Evolutionary conservation across 2,888 invertebrate species (phyloP).

Genomic region (Cylloceria caligata): DNA sequence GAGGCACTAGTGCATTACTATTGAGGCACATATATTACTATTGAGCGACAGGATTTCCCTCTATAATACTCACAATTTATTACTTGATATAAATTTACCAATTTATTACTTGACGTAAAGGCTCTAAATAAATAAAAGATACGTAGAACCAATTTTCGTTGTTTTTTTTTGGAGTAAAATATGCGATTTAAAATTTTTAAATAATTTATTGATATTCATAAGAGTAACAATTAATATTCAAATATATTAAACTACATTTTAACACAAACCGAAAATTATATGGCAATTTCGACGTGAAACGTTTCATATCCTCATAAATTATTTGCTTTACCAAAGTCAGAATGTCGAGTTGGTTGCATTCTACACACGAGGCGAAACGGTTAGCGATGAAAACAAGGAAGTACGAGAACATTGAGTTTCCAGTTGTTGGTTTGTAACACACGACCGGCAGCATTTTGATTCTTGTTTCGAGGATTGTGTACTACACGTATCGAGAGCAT

Average conservation of each 20-base stretch:
- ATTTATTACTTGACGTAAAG: too few relatives aligned
- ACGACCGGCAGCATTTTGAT: conserved; percentile 27
- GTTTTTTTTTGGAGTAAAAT: too few relatives aligned
- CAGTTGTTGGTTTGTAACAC: conserved; percentile 19
- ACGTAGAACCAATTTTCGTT: too few relatives aligned
- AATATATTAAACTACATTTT: too few relatives aligned
- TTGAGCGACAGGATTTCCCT: too few relatives aligned
- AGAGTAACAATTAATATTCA: too few relatives aligned
- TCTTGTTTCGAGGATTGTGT: conserved; percentile 36
- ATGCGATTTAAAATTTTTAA: too few relatives aligned
- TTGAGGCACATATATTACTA: too few relatives aligned
- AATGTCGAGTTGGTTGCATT: conserved; percentile 25
- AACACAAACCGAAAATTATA: neutral
- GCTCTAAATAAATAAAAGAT: too few relatives aligned
- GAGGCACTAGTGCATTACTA: neutral
- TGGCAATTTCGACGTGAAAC: neutral
- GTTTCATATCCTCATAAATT: neutral
- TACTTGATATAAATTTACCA: too few relatives aligned
- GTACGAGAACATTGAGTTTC: conserved; percentile 13
- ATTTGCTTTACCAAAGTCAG: neutral
- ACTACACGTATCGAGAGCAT: conserved; percentile 9
- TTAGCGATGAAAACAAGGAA: conserved; percentile 24
- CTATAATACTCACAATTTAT: too few relatives aligned
- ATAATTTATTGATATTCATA: too few relatives aligned
- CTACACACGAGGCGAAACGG: conserved; percentile 12